phyloP scores from a whole-genome alignment of 2,888 invertebrate genomes.

The Euzetes globulus region DNA sequence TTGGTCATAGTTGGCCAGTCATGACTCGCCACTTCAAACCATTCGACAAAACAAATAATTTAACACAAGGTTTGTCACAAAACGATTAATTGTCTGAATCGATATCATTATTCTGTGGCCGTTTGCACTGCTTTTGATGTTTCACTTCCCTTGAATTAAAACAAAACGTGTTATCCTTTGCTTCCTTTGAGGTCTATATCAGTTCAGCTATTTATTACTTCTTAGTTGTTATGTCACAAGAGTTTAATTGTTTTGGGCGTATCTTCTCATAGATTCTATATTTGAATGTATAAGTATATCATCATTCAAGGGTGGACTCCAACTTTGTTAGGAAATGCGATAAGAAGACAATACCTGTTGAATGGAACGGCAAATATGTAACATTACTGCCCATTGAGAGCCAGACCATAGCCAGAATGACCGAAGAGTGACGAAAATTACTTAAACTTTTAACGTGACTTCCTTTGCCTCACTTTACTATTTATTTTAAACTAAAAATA shows the following conservation, averaged over 20 bases:
- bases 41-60: slow-evolving; percentile 13
- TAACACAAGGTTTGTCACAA: slow-evolving; percentile 20
- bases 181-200: slow-evolving; percentile 6
- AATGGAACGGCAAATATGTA: background rate
- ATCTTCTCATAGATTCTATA: background rate
- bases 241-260: slow-evolving; percentile 24
- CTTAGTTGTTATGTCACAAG: slow-evolving; percentile 7
- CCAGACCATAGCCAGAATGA: no score
- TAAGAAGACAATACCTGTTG: slow-evolving; percentile 22
- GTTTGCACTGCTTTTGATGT: slow-evolving; percentile 27
- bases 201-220: slow-evolving; percentile 2
- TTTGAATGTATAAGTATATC: slow-evolving; percentile 9
- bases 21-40: background rate
- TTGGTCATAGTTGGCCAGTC: slow-evolving; percentile 28
- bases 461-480: slow-evolving; percentile 14
- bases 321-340: slow-evolving; percentile 10
- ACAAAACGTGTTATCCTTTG: slow-evolving; percentile 25
- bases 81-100: background rate
- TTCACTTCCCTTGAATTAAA: slow-evolving; percentile 14
- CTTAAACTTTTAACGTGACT: slow-evolving; percentile 26
- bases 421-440: slow-evolving; percentile 4
- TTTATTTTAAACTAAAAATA: background rate
- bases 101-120: background rate
- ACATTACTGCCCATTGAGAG: slow-evolving; percentile 13
- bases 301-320: slow-evolving; percentile 15